phyloP scores from a whole-genome alignment of 1,140 invertebrate species.

The Drosophila miranda region DNA sequence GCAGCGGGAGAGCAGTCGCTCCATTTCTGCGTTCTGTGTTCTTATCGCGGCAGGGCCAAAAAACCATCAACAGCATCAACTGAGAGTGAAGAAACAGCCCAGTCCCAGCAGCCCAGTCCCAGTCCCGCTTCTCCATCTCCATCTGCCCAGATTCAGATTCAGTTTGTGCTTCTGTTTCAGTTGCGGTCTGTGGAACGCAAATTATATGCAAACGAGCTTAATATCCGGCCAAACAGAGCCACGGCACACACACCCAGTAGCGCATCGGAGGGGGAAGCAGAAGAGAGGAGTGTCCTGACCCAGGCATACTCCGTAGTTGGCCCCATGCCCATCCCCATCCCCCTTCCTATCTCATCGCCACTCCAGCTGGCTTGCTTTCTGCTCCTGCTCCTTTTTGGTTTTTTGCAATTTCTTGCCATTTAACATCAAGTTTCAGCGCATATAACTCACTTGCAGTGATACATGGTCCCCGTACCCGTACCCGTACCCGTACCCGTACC shows the following conservation, averaged over 20 bases:
- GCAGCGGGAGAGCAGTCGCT: background rate
- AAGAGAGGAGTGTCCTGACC: background rate
- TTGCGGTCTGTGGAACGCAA: slow-evolving; percentile 72
- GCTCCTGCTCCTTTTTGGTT: slow-evolving; percentile 8
- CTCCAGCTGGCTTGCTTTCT: background rate
- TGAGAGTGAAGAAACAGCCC: slow-evolving; percentile 19
- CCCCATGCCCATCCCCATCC: background rate
- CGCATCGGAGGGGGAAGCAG: background rate
- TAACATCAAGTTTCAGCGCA: slow-evolving; percentile 58
- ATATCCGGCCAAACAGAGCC: slow-evolving; percentile 75
- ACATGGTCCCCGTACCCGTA: slow-evolving; percentile 4
- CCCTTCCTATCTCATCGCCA: background rate
- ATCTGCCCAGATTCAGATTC: slow-evolving; percentile 7
- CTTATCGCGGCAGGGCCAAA: slow-evolving; percentile 65
- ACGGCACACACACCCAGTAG: slow-evolving; percentile 16
- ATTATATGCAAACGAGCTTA: slow-evolving; percentile 80
- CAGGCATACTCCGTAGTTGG: background rate
- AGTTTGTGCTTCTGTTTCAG: slow-evolving; percentile 45
- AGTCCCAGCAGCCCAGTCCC: slow-evolving; percentile 26
- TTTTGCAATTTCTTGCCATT: slow-evolving; percentile 20
- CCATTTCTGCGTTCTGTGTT: slow-evolving; percentile 16
- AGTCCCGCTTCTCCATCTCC: background rate
- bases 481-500: background rate
- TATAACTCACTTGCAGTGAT: slow-evolving; percentile 49
- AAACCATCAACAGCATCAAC: slow-evolving; percentile 59